Base-by-base conservation (phyloP, 2,888 invertebrate species). In the Hydriomena furcata region DNA sequence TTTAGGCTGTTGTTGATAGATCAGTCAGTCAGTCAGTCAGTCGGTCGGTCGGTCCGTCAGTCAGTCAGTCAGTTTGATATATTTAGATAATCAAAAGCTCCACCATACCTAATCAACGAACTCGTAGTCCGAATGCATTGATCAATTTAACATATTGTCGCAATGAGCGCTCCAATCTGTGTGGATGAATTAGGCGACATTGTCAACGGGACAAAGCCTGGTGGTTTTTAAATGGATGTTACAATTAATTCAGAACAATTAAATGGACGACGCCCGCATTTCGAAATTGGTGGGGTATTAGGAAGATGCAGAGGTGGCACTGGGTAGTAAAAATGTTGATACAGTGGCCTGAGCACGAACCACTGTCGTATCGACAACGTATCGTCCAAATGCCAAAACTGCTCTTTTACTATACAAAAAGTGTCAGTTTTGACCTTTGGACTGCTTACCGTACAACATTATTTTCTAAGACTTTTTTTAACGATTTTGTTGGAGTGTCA, bases 221-320 rank as follows among this genome's bases (percentile, higher is more conserved):
- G 87, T 87, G 90, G 90, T 87, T 89, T 86, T 87, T 86, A 85
- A 88, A 88, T 86, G 87, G 84, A 85, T 87, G 88, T 87, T 87
- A 89, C 89, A 90, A 90, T 90, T 90, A 90, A 90, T 90, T 88
- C 88, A 76, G 78, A 79, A 80, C 90, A 88, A 90, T 90, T 90
- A 90, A 79, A 77, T 76, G 79, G 79, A 73, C 78, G 78, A 76
- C 80, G 87, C 90, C 90, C 90, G 90, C 90, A 90, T 90, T 83
- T 84, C 75, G 73, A 77, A 79, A 79, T 68, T 55, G 55, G 44
- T 65, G 58, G 61, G 78, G 81, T 70, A 49, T 32, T 66, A 34
- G n/a, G 42, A 61, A 60, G 7, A 1, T n/a, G 5, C 53, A 71
- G 74, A 72, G 31, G 21, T 41, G 63, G 37, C 58, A 38, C 6